Evolutionary conservation across 2,888 invertebrate species (phyloP).

Genomic region (Cybosia mesomella): DNA sequence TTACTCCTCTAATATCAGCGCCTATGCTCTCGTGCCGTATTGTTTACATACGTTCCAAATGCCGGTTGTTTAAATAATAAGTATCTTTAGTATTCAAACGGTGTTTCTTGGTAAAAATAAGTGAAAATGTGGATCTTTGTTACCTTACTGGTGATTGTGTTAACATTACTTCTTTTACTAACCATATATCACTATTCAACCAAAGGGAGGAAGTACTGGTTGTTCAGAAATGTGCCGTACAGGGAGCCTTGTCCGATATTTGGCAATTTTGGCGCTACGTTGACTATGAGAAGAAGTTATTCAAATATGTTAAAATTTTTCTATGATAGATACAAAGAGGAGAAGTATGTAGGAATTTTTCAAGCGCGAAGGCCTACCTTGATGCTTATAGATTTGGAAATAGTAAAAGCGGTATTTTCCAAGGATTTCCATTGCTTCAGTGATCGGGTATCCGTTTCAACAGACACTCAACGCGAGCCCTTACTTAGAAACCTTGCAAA

Average conservation of each 20-base stretch:
- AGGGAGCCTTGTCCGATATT: conserved; percentile 82
- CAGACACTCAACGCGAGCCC: conserved; percentile 80
- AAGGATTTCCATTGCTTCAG: conserved; percentile 75
- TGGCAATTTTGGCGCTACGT: conserved; percentile 82
- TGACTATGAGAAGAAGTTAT: conserved; percentile 77
- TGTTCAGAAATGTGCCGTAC: conserved; percentile 74
- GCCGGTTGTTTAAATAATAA: conserved; percentile 62
- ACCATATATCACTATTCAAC: conserved; percentile 74
- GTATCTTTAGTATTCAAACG: conserved; percentile 39
- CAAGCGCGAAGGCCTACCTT: conserved; percentile 81
- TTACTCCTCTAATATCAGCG: conserved; percentile 39
- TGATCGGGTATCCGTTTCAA: conserved; percentile 76
- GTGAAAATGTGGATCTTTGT: conserved; percentile 68
- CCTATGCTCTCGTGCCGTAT: conserved; percentile 52
- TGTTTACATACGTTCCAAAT: conserved; percentile 71
- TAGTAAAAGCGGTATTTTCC: conserved; percentile 74
- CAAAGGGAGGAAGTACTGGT: conserved; percentile 81
- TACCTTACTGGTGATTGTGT: conserved; percentile 64
- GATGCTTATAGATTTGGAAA: conserved; percentile 75
- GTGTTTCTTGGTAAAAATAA: conserved; percentile 48
- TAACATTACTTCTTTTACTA: conserved; percentile 64
- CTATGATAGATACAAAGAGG: conserved; percentile 69
- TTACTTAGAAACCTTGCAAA: conserved; percentile 79
- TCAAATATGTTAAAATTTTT: conserved; percentile 75
- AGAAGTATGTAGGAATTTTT: conserved; percentile 80